Base-by-base conservation (phyloP, 2,888 invertebrate species). In the Acleris laterana region DNA sequence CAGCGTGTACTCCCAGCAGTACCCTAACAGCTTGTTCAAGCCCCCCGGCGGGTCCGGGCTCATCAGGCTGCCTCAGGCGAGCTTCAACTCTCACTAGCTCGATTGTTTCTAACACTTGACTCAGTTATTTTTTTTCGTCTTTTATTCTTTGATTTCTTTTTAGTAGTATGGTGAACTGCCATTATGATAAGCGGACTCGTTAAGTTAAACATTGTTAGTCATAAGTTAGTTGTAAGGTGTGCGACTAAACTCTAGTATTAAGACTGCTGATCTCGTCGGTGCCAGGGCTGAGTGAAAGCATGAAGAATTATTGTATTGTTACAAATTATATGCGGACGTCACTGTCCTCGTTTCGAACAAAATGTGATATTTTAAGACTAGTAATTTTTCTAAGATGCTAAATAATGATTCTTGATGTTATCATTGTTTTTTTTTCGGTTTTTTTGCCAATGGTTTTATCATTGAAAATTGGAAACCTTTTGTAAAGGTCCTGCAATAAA, bases 341-440 rank as follows among this genome's bases (percentile, higher is more conserved):
- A 91, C 90, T 90, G 92, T 91, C 91, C 84, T 81, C 74, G 75
- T 87, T 82, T 88, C 75, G 85, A 90, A 91, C 89, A 87, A 91
- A 90, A 90, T 93, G 93, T 92, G 93, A 93, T 92, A 93, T 90
- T 83, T 77, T 85, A 87, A 91, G 90, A 90, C 90, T 90, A 87
- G 85, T 87, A 86, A 84, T 83, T 85, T 87, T 87, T 84, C 84
- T 83, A 84, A 83, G 84, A 83, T 78, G 83, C 82, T 80, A 77
- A 77, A 68, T 82, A 90, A 93, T 93, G 90, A 90, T 93, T 93
- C 92, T 92, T 93, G 93, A 92, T 92, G 92, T 92, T 90, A 88
- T 91, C 90, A 89, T 89, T 82, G 66, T 66, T 66, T 66, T 87
- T 88, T 89, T 85, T 88, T 89, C 85, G 89, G 81, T 90, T 93